A percentile compares a stretch with the other conserved stretches of the same genome.
phyloP scores from a whole-genome alignment of 2,113 vertebrate species.

The Nothoprocta perdicaria region DNA sequence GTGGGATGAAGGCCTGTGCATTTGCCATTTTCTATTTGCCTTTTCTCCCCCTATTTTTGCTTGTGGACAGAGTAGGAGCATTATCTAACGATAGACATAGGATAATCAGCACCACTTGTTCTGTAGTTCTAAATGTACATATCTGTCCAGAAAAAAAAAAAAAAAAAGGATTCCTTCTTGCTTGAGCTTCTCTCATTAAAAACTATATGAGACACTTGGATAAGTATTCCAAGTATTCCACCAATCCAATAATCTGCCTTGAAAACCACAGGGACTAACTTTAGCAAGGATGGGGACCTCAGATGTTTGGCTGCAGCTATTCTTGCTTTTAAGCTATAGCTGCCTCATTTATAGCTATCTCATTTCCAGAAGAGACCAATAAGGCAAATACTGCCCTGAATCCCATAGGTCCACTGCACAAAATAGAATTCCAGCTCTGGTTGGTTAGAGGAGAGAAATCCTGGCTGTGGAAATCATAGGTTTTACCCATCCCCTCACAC shows the following conservation, averaged over 20 bases:
- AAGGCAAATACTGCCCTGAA: neutral
- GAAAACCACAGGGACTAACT: neutral
- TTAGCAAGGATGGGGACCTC: neutral
- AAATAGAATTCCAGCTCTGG: conserved; percentile 30
- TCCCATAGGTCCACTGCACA: neutral
- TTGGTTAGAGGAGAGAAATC: conserved; percentile 10
- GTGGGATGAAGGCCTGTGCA: neutral
- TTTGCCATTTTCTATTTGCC: neutral
- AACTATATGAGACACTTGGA: neutral
- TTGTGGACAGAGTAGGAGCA: neutral
- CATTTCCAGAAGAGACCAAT: neutral
- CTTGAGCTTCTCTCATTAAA: neutral
- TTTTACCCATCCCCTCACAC: neutral
- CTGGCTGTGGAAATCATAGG: neutral
- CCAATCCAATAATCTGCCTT: neutral
- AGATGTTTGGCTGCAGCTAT: neutral
- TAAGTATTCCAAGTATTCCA: neutral
- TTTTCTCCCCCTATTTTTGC: neutral
- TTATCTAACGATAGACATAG: accelerated
- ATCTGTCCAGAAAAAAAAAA: neutral
- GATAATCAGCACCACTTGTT: neutral
- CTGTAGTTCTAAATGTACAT: neutral
- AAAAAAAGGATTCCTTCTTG: neutral
- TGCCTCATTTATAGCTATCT: neutral
- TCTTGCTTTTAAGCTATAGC: neutral